Evolutionary conservation across 2,113 vertebrate genomes (phyloP).

Genomic region (Rhinichthys klamathensis): DNA sequence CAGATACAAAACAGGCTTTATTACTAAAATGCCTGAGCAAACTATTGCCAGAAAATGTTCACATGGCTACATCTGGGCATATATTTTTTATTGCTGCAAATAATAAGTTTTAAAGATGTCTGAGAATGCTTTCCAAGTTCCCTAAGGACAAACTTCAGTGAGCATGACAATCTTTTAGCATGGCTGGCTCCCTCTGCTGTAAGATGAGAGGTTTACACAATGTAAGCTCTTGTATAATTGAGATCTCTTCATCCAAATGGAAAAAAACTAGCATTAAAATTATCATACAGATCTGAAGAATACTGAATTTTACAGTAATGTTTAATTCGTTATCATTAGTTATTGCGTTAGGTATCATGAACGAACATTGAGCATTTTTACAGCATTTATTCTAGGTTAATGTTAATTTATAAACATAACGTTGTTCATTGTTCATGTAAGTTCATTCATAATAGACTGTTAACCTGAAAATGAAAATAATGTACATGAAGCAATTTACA

Average conservation of each 20-base stretch:
- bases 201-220: background rate
- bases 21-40: constrained; percentile 25
- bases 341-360: background rate
- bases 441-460: background rate
- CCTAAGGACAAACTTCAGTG: background rate
- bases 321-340: background rate
- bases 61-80: background rate
- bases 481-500: background rate
- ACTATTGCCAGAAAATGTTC: constrained; percentile 20
- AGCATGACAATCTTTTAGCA: background rate
- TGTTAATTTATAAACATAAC: background rate
- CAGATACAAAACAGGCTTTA: constrained; percentile 7
- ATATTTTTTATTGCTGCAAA: constrained; percentile 32
- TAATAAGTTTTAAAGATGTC: constrained; percentile 25
- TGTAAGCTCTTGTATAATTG: too few relatives aligned
- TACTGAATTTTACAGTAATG: background rate
- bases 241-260: background rate
- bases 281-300: background rate
- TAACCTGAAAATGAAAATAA: background rate
- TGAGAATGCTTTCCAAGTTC: constrained; percentile 32
- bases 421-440: background rate
- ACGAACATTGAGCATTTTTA: background rate
- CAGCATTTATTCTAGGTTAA: background rate
- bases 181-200: constrained; percentile 51
- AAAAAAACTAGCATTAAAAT: background rate